A percentile compares a stretch with the other conserved stretches of the same genome.
Conservation (phyloP, 2,888 invertebrate species). For the Eupelmus urozonus region DNA sequence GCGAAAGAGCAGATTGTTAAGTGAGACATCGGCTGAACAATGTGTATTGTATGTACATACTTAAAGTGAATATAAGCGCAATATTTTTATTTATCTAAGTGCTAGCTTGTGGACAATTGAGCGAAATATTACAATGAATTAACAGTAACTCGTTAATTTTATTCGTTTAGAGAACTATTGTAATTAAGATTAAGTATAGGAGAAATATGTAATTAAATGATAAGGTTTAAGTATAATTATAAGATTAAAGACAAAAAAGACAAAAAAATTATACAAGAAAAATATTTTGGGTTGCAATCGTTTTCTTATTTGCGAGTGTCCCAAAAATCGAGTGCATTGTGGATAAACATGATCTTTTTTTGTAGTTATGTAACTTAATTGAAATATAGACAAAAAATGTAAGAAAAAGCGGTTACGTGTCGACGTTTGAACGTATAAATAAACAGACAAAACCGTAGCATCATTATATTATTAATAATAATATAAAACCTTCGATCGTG, state of each 20-base stretch:
- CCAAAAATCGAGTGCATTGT: conserved; percentile 20
- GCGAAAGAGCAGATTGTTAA: conserved; percentile 39
- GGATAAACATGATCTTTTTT: conserved; percentile 31
- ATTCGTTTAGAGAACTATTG: conserved; percentile 41
- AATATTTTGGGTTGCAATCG: conserved; percentile 41
- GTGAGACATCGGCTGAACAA: conserved; percentile 69
- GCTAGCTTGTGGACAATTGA: conserved; percentile 56
- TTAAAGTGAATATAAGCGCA: conserved; percentile 68
- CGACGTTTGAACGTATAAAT: conserved; percentile 37
- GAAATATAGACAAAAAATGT: conserved; percentile 20
- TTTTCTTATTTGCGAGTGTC: conserved; percentile 43
- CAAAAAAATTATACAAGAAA: conserved; percentile 24
- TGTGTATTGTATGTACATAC: conserved; percentile 77
- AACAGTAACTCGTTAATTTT: conserved; percentile 50
- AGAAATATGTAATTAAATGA: conserved; percentile 61
- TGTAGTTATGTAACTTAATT: conserved; percentile 43
- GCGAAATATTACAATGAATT: conserved; percentile 40
- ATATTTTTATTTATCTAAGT: conserved; percentile 61
- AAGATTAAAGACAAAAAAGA: conserved; percentile 51
- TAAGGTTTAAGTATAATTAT: conserved; percentile 60
- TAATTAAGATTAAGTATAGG: conserved; percentile 55
- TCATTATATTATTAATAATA: conserved; percentile 37
- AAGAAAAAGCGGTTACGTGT: conserved; percentile 21
- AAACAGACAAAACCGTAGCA: conserved; percentile 33
- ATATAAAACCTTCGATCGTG: conserved; percentile 34